Conservation (phyloP, 2,888 invertebrate genomes). For the Unio delphinus region DNA sequence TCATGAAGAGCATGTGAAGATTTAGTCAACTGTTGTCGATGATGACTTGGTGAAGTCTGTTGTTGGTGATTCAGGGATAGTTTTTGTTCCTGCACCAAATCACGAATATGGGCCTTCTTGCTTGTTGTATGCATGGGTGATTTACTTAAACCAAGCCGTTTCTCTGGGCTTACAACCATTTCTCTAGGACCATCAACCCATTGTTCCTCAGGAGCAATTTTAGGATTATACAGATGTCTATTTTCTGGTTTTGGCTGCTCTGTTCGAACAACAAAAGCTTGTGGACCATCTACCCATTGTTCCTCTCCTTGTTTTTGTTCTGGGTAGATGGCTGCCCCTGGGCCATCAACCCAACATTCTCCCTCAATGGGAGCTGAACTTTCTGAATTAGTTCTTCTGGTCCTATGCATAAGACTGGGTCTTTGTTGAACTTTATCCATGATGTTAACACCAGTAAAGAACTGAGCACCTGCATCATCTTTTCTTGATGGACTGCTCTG, state of each 20-base stretch:
- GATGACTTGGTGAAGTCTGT: slow-evolving; percentile 22
- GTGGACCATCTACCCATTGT: slow-evolving; percentile 97
- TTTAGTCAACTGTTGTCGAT: slow-evolving; percentile 19
- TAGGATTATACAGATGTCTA: slow-evolving; percentile 77
- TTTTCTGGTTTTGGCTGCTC: slow-evolving; percentile 33
- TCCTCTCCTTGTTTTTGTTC: slow-evolving; percentile 73
- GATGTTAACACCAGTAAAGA: slow-evolving; percentile 34
- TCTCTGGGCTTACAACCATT: slow-evolving; percentile 50
- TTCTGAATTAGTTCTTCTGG: slow-evolving; percentile 23
- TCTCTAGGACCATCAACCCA: slow-evolving; percentile 70
- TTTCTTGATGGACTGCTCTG: slow-evolving; percentile 23
- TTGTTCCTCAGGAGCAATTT: slow-evolving; percentile 77
- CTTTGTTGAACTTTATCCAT: slow-evolving; percentile 28
- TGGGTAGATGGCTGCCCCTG: slow-evolving; percentile 77
- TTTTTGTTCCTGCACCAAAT: slow-evolving; percentile 25
- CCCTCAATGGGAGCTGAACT: slow-evolving; percentile 39
- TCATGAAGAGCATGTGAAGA: slow-evolving; percentile 41
- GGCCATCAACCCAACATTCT: slow-evolving; percentile 98
- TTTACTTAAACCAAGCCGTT: slow-evolving; percentile 29
- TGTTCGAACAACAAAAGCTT: slow-evolving; percentile 44
- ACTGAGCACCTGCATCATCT: slow-evolving; percentile 22
- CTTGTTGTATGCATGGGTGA: slow-evolving; percentile 31
- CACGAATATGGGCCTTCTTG: slow-evolving; percentile 30
- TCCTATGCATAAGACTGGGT: slow-evolving; percentile 15
- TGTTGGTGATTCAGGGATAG: slow-evolving; percentile 3